phyloP scores from a whole-genome alignment of 2,113 vertebrate genomes.

The Mastomys coucha region DNA sequence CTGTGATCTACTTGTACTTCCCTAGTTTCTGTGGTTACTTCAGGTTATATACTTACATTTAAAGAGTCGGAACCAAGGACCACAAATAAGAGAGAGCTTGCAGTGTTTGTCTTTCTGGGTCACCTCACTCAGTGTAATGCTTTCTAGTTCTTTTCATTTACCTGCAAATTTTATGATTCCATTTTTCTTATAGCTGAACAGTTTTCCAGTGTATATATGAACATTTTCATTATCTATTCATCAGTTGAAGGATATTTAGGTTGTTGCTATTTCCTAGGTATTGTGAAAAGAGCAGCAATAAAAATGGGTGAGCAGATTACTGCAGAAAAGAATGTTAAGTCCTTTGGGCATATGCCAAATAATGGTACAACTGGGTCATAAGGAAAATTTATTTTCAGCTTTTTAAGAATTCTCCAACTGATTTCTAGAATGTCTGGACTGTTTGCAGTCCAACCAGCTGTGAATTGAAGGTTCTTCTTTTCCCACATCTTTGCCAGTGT shows the following conservation, averaged over 20 bases:
- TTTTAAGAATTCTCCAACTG: background rate
- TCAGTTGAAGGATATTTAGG: background rate
- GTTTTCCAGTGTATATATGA: background rate
- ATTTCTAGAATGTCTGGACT: background rate
- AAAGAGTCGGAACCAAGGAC: background rate
- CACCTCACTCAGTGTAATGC: background rate
- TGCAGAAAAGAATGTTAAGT: background rate
- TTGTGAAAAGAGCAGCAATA: background rate
- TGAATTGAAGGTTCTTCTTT: background rate
- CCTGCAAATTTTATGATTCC: background rate
- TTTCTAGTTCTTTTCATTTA: conserved; percentile 11
- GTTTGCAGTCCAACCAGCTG: background rate
- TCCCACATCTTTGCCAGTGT: background rate
- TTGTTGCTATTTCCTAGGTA: background rate
- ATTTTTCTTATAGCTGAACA: background rate
- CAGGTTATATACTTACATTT: background rate
- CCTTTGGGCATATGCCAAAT: background rate
- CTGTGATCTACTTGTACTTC: background rate
- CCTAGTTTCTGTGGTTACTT: background rate
- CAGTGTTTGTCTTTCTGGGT: background rate
- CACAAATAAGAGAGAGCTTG: background rate
- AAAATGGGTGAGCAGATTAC: background rate
- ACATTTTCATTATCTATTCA: background rate
- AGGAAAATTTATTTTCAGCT: background rate
- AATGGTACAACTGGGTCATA: background rate